phyloP scores from a whole-genome alignment of 2,113 vertebrate genomes.

The Syrrhaptes paradoxus region DNA sequence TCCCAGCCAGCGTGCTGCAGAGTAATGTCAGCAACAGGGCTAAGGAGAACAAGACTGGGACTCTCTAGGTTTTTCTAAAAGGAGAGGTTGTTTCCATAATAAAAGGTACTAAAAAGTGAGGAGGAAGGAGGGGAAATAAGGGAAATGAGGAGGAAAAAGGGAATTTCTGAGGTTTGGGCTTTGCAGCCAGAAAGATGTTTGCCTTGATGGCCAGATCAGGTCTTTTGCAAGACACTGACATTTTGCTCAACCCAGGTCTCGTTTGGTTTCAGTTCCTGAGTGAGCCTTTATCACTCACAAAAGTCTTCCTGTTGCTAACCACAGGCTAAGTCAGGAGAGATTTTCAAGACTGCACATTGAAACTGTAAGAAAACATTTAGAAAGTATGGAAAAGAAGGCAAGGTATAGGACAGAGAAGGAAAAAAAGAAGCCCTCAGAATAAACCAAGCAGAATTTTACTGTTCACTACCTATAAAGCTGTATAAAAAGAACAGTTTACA shows the following conservation, averaged over 20 bases:
- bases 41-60: background rate
- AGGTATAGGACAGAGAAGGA: background rate
- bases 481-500: background rate
- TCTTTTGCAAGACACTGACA: background rate
- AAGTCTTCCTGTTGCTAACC: background rate
- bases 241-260: background rate
- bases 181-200: background rate
- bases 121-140: background rate
- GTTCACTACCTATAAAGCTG: background rate
- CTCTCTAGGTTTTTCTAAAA: background rate
- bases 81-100: background rate
- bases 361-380: background rate
- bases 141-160: background rate
- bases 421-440: background rate
- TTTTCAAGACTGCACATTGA: background rate
- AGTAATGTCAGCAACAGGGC: background rate
- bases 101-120: background rate
- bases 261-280: background rate
- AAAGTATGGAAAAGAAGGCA: background rate
- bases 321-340: background rate
- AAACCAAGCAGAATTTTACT: background rate
- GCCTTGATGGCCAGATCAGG: background rate
- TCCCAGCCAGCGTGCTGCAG: background rate
- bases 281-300: background rate
- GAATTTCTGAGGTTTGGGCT: background rate